These are phyloP conservation scores for Rhineura floridana DNA, from an alignment of 2,113 vertebrate species.

Conservation along the genomic window DNA sequence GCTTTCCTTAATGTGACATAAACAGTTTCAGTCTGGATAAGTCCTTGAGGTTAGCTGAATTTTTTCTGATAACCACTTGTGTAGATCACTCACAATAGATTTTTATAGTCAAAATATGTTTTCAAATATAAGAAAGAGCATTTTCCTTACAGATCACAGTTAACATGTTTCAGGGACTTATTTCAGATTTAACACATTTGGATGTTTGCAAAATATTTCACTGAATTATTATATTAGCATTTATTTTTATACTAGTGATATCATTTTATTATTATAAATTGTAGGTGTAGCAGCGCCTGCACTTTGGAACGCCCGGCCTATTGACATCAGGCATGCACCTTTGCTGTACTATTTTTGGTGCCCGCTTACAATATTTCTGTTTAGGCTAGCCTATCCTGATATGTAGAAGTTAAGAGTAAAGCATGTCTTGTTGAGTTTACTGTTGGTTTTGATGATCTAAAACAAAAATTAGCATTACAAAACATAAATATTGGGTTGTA, in stretches of 20 bases:
- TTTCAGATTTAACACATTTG: neutral
- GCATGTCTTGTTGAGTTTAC: no score
- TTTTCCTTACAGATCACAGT: neutral
- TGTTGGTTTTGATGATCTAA: no score
- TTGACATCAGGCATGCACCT: no score
- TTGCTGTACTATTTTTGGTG: no score
- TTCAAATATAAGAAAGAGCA: neutral
- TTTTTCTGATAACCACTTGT: neutral
- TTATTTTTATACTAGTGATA: neutral
- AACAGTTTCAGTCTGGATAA: neutral
- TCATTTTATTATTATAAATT: no score
- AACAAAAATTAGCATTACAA: slow-evolving; percentile 18
- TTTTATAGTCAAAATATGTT: neutral
- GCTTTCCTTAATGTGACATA: neutral
- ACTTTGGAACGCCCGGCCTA: no score
- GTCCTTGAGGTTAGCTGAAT: neutral
- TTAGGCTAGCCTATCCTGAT: no score
- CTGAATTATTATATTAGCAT: neutral
- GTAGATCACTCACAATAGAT: neutral
- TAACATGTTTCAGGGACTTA: neutral
- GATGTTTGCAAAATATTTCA: neutral
- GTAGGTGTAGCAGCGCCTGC: neutral
- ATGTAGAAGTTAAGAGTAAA: no score
- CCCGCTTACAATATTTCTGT: no score
- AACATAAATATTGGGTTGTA: slow-evolving; percentile 30